Evolutionary conservation across 2,113 vertebrate genomes (phyloP).

Genomic region (Neolamprologus fasciatus): DNA sequence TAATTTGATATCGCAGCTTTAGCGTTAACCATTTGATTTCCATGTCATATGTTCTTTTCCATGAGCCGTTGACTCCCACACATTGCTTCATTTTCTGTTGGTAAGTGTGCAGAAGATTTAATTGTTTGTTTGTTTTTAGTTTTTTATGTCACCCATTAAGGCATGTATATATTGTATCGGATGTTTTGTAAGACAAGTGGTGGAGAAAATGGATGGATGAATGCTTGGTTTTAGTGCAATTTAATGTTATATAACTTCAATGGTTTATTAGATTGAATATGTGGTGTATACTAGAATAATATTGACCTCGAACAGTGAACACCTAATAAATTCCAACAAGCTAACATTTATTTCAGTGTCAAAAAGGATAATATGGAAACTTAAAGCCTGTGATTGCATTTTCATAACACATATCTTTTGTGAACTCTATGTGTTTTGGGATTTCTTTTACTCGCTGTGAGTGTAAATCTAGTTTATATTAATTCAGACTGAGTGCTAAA

Average conservation of each 20-base stretch:
- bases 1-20: background rate
- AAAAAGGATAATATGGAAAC: background rate
- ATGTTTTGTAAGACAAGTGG: background rate
- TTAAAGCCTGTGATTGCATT: background rate
- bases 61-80: background rate
- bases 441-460: background rate
- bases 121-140: background rate
- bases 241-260: background rate
- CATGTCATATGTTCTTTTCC: background rate
- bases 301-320: background rate
- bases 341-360: background rate
- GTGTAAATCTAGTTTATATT: background rate
- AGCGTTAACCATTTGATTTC: background rate
- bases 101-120: background rate
- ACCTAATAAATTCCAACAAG: background rate
- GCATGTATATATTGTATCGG: background rate
- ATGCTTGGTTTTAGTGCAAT: background rate
- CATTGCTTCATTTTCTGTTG: background rate
- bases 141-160: background rate
- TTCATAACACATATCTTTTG: background rate
- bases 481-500: background rate
- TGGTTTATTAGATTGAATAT: background rate
- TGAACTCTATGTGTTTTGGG: background rate
- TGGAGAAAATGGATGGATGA: background rate
- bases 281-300: background rate